phyloP scores from a whole-genome alignment of 2,888 invertebrate species.

The Oscheius onirici region DNA sequence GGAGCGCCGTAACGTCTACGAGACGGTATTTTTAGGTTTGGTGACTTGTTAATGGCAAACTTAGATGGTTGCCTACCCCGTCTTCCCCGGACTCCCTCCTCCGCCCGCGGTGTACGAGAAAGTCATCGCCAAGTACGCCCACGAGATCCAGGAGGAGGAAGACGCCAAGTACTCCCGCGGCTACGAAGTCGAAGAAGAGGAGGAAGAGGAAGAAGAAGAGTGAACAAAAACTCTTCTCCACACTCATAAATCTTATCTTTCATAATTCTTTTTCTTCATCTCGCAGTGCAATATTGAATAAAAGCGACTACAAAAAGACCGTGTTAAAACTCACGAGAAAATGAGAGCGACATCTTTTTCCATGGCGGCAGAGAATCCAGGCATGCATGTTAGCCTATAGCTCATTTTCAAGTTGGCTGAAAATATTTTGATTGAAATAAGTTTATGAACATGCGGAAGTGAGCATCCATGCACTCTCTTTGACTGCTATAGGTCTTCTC shows the following conservation, averaged over 20 bases:
- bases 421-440: background rate
- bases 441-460: conserved; percentile 20
- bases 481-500: conserved; percentile 14
- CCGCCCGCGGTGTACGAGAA: conserved; percentile 63
- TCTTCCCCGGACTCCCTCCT: conserved; percentile 70
- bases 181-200: conserved; percentile 29
- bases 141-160: conserved; percentile 35
- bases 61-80: conserved; percentile 66
- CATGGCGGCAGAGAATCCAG: conserved; percentile 25
- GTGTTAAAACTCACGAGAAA: conserved; percentile 23
- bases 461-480: conserved; percentile 25
- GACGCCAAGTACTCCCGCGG: background rate
- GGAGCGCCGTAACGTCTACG: conserved; percentile 67
- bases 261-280: too few relatives aligned
- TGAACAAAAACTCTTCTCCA: background rate
- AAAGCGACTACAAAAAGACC: too few relatives aligned
- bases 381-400: conserved; percentile 24
- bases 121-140: conserved; percentile 51
- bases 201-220: conserved; percentile 34
- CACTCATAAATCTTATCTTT: conserved; percentile 12
- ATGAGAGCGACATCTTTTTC: conserved; percentile 17
- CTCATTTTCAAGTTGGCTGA: conserved; percentile 25
- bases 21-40: conserved; percentile 55
- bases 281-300: conserved; percentile 22
- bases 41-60: conserved; percentile 8